phyloP scores from a whole-genome alignment of 2,888 invertebrate species.

The Pyrrhosoma nymphula region DNA sequence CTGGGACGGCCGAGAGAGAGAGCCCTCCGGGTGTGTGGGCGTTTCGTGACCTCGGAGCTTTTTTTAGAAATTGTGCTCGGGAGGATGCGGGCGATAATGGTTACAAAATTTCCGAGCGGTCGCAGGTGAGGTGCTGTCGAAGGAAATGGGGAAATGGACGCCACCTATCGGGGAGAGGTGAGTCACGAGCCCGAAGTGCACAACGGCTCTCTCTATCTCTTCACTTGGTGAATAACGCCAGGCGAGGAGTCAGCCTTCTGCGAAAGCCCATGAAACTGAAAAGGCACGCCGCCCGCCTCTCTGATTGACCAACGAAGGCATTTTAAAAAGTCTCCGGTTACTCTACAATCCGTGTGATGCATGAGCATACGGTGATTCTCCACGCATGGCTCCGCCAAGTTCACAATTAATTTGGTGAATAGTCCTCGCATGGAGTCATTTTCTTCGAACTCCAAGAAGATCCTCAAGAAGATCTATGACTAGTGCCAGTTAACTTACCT shows the following conservation, averaged over 20 bases:
- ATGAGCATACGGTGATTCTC: background rate
- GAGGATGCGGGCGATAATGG: constrained; percentile 12
- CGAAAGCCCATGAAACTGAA: background rate
- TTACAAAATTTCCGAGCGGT: background rate
- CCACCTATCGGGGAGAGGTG: constrained; percentile 16
- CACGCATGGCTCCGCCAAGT: background rate
- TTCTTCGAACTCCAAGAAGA: background rate
- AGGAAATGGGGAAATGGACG: background rate
- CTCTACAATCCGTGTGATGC: background rate
- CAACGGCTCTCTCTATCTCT: background rate
- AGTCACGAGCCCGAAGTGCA: background rate
- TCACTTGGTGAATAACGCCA: background rate
- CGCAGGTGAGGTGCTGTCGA: background rate
- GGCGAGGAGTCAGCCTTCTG: background rate
- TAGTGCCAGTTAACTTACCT: too few relatives aligned
- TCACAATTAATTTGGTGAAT: background rate
- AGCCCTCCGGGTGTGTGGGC: background rate
- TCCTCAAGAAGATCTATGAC: too few relatives aligned
- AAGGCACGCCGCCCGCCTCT: background rate
- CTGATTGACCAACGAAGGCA: background rate
- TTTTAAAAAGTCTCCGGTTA: background rate
- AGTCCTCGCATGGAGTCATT: background rate
- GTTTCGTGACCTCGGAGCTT: constrained; percentile 22
- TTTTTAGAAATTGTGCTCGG: constrained; percentile 4
- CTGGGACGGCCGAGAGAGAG: background rate